Evolutionary conservation across 2,113 vertebrate genomes (phyloP), one percentile per base, ranked within the genome.

Genomic region (Nycticorax nycticorax): DNA sequence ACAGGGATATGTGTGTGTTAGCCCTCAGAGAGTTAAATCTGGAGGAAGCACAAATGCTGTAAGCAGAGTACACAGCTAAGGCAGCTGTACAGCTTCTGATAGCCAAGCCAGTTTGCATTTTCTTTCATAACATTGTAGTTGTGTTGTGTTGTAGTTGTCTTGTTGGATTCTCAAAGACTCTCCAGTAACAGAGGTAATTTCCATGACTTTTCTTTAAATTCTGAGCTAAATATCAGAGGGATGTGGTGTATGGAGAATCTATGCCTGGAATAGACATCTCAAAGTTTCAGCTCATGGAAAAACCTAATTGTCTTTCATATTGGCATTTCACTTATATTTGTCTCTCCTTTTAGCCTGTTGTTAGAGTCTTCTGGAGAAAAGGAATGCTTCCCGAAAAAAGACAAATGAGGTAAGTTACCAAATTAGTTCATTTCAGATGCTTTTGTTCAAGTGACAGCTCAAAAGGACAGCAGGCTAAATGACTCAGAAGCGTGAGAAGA

Each of bases 401-500:
- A 91, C 55, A 83, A 78, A 88, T 85, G 35, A 96, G 60, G 82
- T 82, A 93, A 78, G 68, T 45, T 87, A 95, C 69, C 45, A 93
- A 69, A 95, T 89, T 72, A 85, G 88, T 82, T 87, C 35, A 85
- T 89, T 94, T 96, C 66, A 89, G 85, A 75, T 91, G 57, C 43
- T 88, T 92, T 97, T 94, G 91, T 96, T 92, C 83, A 89, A 95
- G 27, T 94, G 94, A 96, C 93, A 93, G 48, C 59, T 96, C 47
- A 57, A 96, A 97, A 96, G 83, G 85, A 93, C 79, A 69, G 87
- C 48, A 93, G 73, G 83, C 43, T 87, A 93, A 96, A 94, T 94
- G 89, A 93, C 90, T 97, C 93, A 93, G 88, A 95, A 89, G 52
- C 1, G 0, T 86, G 92, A 96, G 81, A 89, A 69, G 48, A 92